phyloP scores from a whole-genome alignment of 2,113 vertebrate species.

The Eubucco bourcierii region DNA sequence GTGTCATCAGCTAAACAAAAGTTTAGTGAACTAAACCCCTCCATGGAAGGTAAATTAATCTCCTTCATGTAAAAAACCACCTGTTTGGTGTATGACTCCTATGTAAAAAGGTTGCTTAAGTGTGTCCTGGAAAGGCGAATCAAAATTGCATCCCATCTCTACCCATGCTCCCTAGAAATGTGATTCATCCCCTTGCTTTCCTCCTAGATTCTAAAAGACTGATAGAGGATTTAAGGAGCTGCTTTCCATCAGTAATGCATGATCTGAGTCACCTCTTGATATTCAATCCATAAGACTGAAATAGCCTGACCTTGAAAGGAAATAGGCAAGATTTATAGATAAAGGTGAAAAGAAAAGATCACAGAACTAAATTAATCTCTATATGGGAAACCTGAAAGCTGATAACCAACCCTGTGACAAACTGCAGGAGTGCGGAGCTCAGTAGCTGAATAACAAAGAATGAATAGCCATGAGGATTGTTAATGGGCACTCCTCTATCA shows the following conservation, averaged over 20 bases:
- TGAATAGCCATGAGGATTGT: neutral
- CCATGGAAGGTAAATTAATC: neutral
- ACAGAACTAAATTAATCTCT: neutral
- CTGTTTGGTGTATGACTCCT: neutral
- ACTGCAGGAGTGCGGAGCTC: neutral
- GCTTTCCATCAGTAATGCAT: neutral
- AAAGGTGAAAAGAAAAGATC: neutral
- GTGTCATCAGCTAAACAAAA: neutral
- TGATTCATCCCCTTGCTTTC: neutral
- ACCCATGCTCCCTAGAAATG: neutral
- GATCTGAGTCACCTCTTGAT: neutral
- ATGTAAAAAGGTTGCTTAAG: neutral
- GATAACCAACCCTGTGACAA: neutral
- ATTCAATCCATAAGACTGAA: slow-evolving; percentile 19
- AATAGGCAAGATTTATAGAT: slow-evolving; percentile 25
- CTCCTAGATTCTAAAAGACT: neutral
- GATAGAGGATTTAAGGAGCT: neutral
- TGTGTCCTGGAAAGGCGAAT: neutral
- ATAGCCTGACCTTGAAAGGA: slow-evolving; percentile 33
- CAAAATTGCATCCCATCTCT: neutral
- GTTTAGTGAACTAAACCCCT: neutral
- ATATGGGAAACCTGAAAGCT: neutral
- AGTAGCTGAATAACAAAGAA: neutral
- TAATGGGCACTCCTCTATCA: slow-evolving; percentile 19
- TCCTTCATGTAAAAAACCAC: neutral